These are phyloP conservation scores for Drosophila lutescens DNA, from an alignment of 2,888 invertebrate genomes.

Conservation along the genomic window DNA sequence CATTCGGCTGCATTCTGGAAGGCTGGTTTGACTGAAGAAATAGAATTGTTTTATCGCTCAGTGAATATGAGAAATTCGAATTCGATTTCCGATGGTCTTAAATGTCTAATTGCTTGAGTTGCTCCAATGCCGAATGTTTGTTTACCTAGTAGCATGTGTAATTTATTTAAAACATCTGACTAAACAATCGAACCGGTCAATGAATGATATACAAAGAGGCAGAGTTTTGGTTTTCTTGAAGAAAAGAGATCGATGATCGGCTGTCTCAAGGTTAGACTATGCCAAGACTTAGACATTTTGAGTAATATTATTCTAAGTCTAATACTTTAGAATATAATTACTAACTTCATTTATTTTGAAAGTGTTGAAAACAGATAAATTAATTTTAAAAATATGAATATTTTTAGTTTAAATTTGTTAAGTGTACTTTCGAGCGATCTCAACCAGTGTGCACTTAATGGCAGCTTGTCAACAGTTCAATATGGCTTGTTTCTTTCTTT, in stretches of 20 bases:
- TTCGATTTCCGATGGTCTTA: slow-evolving; percentile 34
- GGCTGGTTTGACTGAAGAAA: not conserved
- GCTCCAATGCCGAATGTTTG: slow-evolving; percentile 39
- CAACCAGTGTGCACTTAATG: slow-evolving; percentile 52
- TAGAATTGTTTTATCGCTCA: slow-evolving; percentile 10
- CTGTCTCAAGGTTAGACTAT: not conserved
- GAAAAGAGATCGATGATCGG: slow-evolving; percentile 4
- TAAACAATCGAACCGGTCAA: slow-evolving; percentile 43
- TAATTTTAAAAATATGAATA: no score
- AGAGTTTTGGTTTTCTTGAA: slow-evolving; percentile 6
- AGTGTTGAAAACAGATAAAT: no score
- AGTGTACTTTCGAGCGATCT: not conserved
- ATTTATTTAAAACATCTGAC: slow-evolving; percentile 51
- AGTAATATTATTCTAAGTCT: not conserved
- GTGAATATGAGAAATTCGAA: slow-evolving; percentile 18
- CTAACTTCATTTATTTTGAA: no score
- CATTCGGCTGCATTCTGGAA: slow-evolving; percentile 3
- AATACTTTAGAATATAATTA: not conserved
- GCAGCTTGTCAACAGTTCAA: slow-evolving; percentile 49
- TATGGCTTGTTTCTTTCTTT: slow-evolving; percentile 19
- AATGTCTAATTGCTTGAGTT: slow-evolving; percentile 36
- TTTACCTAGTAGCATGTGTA: slow-evolving; percentile 45
- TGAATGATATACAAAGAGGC: slow-evolving; percentile 29
- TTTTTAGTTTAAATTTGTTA: not conserved
- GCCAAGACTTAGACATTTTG: not conserved